Percentiles rank a stretch among this genome's conserved stretches.
phyloP scores from a whole-genome alignment of 1,140 invertebrate genomes.

The Condylostylus longicornis region DNA sequence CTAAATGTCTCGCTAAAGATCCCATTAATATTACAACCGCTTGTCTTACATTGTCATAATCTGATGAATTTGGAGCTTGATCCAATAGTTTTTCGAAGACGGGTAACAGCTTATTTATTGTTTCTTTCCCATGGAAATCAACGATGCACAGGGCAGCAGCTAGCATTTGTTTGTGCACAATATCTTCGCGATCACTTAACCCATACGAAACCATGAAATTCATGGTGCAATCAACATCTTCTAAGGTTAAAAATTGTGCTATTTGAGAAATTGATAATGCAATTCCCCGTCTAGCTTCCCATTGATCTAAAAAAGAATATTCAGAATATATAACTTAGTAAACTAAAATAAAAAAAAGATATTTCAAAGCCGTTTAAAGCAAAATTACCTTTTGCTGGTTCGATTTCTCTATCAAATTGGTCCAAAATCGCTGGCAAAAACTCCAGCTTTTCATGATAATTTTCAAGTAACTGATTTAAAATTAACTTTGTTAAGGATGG shows the following conservation, averaged over 20 bases:
- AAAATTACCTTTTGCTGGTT: no score
- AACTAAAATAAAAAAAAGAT: background rate
- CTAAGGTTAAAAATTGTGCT: conserved; percentile 40
- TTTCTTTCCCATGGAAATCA: conserved; percentile 78
- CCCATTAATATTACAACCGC: conserved; percentile 96
- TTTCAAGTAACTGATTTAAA: conserved; percentile 47
- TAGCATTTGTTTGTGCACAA: conserved; percentile 80
- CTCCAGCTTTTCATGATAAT: conserved; percentile 63
- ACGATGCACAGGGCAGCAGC: conserved; percentile 82
- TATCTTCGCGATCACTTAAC: conserved; percentile 67
- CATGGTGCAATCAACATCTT: conserved; percentile 55
- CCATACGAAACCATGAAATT: conserved; percentile 76
- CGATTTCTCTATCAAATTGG: conserved; percentile 77
- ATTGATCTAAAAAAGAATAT: no score
- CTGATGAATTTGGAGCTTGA: conserved; percentile 75
- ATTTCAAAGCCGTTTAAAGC: conserved; percentile 20
- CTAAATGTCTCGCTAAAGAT: conserved; percentile 85
- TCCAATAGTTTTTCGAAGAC: conserved; percentile 85
- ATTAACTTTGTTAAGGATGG: conserved; percentile 38
- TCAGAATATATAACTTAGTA: no score
- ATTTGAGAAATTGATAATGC: conserved; percentile 65
- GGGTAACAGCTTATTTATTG: conserved; percentile 59
- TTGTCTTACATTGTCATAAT: conserved; percentile 83
- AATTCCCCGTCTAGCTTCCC: conserved; percentile 75
- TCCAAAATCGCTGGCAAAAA: conserved; percentile 78